phyloP scores from a whole-genome alignment of 2,113 vertebrate genomes.

The Oostethus manadensis region DNA sequence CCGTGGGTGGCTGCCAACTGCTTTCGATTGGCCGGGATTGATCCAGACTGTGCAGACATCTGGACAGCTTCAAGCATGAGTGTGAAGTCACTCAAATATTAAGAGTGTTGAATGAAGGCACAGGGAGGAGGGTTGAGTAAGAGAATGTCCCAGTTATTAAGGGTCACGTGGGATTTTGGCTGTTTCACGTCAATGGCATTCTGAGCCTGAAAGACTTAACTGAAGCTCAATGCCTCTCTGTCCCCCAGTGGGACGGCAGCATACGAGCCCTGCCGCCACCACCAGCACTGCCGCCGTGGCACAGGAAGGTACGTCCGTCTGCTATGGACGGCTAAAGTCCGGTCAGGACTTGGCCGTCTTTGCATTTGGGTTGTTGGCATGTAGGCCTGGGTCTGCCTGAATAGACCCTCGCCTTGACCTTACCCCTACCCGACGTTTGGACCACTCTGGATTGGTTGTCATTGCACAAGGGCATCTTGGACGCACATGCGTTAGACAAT shows the following conservation, averaged over 20 bases:
- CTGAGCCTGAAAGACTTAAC: too few relatives aligned
- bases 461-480: conserved; percentile 38
- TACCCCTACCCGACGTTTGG: conserved; percentile 42
- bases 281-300: conserved; percentile 89
- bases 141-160: too few relatives aligned
- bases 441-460: conserved; percentile 32
- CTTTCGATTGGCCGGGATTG: conserved; percentile 12
- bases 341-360: conserved; percentile 35
- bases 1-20: conserved; percentile 19
- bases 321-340: conserved; percentile 42
- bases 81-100: too few relatives aligned
- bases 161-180: too few relatives aligned
- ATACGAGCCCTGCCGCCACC: conserved; percentile 89
- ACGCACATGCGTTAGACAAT: background rate
- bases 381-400: conserved; percentile 57
- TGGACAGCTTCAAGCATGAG: conserved; percentile 11
- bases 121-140: too few relatives aligned
- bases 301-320: conserved; percentile 89
- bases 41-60: conserved; percentile 25
- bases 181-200: too few relatives aligned
- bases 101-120: background rate
- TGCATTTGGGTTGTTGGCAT: conserved; percentile 68
- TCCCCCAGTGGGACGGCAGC: conserved; percentile 94
- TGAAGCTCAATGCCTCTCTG: conserved; percentile 75
- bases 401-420: conserved; percentile 15